phyloP scores from a whole-genome alignment of 2,888 invertebrate species.

The Carterocephalus palaemon region DNA sequence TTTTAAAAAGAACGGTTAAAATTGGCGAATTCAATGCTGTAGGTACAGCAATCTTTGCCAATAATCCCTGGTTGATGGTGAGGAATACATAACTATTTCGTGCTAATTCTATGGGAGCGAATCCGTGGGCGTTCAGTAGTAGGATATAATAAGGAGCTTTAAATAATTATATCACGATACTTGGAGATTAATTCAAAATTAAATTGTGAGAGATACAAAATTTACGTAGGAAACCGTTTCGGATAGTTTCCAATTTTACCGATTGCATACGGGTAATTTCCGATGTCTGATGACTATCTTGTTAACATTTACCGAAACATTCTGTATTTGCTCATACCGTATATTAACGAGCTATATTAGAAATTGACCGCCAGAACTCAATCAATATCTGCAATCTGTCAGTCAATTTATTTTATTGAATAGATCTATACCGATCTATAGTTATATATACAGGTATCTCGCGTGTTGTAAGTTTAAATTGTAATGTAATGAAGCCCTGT shows the following conservation, averaged over 20 bases:
- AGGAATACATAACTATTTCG: too few species aligned
- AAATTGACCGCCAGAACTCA: neutral
- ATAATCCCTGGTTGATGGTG: too few species aligned
- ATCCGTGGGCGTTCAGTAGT: too few species aligned
- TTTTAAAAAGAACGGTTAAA: too few species aligned
- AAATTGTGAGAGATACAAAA: slow-evolving; percentile 1
- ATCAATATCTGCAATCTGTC: neutral
- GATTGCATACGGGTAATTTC: slow-evolving; percentile 57
- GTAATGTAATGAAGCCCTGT: too few species aligned
- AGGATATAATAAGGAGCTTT: too few species aligned
- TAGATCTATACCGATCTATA: neutral
- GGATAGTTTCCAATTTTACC: slow-evolving; percentile 56
- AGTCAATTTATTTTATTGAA: slow-evolving; percentile 6
- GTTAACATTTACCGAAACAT: slow-evolving; percentile 42
- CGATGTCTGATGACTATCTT: slow-evolving; percentile 55
- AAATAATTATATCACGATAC: too few species aligned
- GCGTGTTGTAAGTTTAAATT: too few species aligned
- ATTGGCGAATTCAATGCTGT: too few species aligned
- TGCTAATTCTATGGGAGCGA: too few species aligned
- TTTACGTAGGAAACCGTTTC: slow-evolving; percentile 33
- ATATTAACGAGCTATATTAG: slow-evolving; percentile 9
- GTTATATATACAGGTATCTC: neutral
- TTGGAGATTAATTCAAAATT: too few species aligned
- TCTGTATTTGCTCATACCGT: slow-evolving; percentile 11
- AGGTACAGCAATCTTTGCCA: too few species aligned